Evolutionary conservation across 2,888 invertebrate species (phyloP).

Genomic region (Petrolisthes manimaculis): DNA sequence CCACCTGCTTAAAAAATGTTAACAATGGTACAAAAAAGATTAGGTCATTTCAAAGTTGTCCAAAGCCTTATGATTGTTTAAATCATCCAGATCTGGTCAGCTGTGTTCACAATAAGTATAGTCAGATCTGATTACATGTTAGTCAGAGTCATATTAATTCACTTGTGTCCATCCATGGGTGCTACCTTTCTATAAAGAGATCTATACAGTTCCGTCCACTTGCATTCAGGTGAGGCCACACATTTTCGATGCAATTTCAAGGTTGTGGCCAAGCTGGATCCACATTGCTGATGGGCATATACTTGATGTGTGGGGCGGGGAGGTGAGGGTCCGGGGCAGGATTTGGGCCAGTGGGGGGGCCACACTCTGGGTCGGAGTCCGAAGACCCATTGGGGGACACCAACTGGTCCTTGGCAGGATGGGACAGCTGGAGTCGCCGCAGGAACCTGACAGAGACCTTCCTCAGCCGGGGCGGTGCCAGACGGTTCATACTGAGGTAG

Average conservation of each 20-base stretch:
- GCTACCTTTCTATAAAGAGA: too few relatives aligned
- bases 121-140: too few relatives aligned
- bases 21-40: too few relatives aligned
- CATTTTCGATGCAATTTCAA: not conserved
- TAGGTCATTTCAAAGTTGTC: too few relatives aligned
- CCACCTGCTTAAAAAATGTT: too few relatives aligned
- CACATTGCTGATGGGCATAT: conserved; percentile 36
- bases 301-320: conserved; percentile 46
- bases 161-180: too few relatives aligned
- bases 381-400: conserved; percentile 52
- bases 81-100: too few relatives aligned
- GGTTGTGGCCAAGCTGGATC: conserved; percentile 16
- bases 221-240: not conserved
- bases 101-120: too few relatives aligned
- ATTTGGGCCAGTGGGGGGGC: conserved; percentile 37
- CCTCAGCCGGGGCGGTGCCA: conserved; percentile 15
- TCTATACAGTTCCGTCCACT: too few relatives aligned
- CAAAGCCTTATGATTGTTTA: too few relatives aligned
- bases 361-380: conserved; percentile 56
- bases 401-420: conserved; percentile 42
- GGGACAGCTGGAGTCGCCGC: conserved; percentile 55
- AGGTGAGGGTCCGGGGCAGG: conserved; percentile 3
- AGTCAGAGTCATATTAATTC: too few relatives aligned
- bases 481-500: conserved; percentile 13
- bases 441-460: conserved; percentile 47